phyloP scores from a whole-genome alignment of 2,113 vertebrate species.

The Cyrtonyx montezumae region DNA sequence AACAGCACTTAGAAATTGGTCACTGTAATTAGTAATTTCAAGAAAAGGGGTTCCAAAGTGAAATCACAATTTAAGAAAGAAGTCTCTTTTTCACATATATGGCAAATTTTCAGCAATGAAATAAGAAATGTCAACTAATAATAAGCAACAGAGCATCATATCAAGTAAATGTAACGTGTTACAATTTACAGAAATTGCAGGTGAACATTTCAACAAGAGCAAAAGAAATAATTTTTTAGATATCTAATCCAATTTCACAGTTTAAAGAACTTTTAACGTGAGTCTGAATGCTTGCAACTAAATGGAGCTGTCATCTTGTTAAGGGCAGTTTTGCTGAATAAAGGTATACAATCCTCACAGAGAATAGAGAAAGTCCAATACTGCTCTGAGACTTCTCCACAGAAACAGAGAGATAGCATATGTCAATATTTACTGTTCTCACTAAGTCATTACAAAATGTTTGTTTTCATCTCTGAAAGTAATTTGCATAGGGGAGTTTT shows the following conservation, averaged over 20 bases:
- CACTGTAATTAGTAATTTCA: neutral
- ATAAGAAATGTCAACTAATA: neutral
- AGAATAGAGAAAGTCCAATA: neutral
- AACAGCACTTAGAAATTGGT: neutral
- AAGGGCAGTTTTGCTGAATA: neutral
- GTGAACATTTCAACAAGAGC: neutral
- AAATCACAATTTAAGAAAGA: neutral
- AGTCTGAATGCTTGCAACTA: neutral
- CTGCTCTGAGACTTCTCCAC: neutral
- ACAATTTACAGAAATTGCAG: neutral
- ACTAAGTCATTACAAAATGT: constrained; percentile 8
- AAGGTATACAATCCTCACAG: neutral
- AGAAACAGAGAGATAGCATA: neutral
- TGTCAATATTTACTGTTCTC: constrained; percentile 43
- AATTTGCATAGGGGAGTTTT: constrained; percentile 14
- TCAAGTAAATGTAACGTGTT: neutral
- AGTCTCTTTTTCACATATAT: neutral
- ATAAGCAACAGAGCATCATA: neutral
- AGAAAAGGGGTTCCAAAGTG: neutral
- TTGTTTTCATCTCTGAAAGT: constrained; percentile 14
- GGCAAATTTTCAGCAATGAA: neutral
- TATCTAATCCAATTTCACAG: neutral
- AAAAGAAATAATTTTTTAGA: neutral
- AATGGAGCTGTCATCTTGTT: neutral
- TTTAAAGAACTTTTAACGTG: neutral